Evolutionary conservation across 2,888 invertebrate genomes (phyloP).

Genomic region (Polydesmus complanatus): DNA sequence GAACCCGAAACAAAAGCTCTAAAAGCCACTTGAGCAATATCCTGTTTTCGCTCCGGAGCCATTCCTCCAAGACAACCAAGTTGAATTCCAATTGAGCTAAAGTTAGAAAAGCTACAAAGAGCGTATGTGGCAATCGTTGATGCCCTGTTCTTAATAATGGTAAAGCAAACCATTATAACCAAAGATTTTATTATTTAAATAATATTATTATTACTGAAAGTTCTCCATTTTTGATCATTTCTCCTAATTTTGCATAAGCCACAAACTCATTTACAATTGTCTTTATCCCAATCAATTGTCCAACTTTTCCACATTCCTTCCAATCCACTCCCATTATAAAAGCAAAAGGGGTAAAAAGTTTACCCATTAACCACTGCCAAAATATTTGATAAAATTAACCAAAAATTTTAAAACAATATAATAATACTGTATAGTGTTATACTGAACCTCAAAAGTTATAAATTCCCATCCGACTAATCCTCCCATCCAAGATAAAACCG

Average conservation of each 20-base stretch:
- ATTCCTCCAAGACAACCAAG: constrained; percentile 31
- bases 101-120: constrained; percentile 37
- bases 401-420: too few relatives aligned
- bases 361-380: constrained; percentile 57
- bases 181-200: too few relatives aligned
- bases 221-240: constrained; percentile 37
- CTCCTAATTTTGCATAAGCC: constrained; percentile 63
- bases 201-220: constrained; percentile 5
- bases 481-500: constrained; percentile 65
- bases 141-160: constrained; percentile 10
- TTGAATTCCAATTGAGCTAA: constrained; percentile 36
- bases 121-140: constrained; percentile 33
- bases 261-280: constrained; percentile 88
- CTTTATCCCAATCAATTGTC: constrained; percentile 72
- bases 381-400: too few relatives aligned
- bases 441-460: constrained; percentile 12
- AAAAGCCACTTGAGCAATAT: constrained; percentile 28
- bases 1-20: constrained; percentile 30
- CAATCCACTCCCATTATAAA: constrained; percentile 61
- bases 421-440: too few relatives aligned
- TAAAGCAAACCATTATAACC: not conserved
- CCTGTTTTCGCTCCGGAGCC: constrained; percentile 27
- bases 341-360: constrained; percentile 78
- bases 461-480: constrained; percentile 49
- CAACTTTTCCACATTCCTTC: constrained; percentile 59